A percentile compares a stretch with the other conserved stretches of the same genome.
phyloP scores from a whole-genome alignment of 2,113 vertebrate genomes.

The Nycticorax nycticorax region DNA sequence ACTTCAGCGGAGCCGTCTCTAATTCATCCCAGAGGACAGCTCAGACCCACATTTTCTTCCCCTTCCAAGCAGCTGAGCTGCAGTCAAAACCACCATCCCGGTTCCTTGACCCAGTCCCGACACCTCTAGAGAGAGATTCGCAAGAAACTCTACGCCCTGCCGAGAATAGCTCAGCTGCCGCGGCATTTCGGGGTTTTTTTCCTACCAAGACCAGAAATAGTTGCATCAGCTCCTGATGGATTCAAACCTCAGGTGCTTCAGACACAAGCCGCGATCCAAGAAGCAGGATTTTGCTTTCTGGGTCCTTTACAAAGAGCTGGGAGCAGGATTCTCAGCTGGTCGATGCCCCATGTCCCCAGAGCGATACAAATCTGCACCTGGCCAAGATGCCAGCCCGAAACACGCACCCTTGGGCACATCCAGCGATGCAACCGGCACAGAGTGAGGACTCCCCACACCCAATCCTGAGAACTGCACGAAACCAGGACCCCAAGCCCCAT shows the following conservation, averaged over 20 bases:
- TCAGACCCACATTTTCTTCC: background rate
- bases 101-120: slow-evolving; percentile 30
- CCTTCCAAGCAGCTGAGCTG: background rate
- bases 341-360: fast-evolving
- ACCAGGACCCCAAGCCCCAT: background rate
- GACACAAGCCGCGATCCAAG: background rate
- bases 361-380: background rate
- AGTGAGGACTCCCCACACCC: background rate
- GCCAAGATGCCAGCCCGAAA: background rate
- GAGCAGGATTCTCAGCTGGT: background rate
- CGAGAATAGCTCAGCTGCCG: background rate
- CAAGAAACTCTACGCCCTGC: background rate
- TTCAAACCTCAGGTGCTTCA: background rate
- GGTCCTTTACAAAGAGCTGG: background rate
- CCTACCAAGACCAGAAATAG: slow-evolving; percentile 27
- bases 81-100: background rate
- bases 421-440: fast-evolving
- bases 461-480: fast-evolving
- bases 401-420: background rate
- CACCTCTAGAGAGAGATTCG: background rate
- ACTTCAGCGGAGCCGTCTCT: background rate
- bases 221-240: slow-evolving; percentile 48
- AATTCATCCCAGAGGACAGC: background rate
- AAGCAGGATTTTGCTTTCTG: slow-evolving; percentile 16
- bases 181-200: background rate